Evolutionary conservation across 2,797 vertebrate genomes (phyloP).

Genomic region (Labroides dimidiatus): DNA sequence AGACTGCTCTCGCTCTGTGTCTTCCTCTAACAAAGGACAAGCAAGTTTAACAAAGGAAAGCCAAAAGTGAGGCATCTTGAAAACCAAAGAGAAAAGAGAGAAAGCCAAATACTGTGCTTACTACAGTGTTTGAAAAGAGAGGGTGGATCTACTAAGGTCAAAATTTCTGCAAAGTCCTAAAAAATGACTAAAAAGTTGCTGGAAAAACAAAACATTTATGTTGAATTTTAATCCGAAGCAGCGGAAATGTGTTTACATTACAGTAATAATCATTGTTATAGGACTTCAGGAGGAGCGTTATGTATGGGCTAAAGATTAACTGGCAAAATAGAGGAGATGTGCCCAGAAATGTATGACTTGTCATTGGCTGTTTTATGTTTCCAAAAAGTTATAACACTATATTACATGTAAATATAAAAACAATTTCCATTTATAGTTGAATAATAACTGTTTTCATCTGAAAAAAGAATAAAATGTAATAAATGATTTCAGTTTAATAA

Average conservation of each 20-base stretch:
- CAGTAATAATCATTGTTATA: neutral
- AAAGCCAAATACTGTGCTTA: neutral
- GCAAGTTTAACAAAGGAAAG: slow-evolving; percentile 32
- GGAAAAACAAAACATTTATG: neutral
- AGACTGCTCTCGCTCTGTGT: slow-evolving; percentile 34
- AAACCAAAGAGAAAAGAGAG: slow-evolving; percentile 10
- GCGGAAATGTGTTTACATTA: slow-evolving; percentile 19
- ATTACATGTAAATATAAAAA: neutral
- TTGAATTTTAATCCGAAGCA: neutral
- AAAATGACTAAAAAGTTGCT: neutral
- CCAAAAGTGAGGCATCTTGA: slow-evolving; percentile 1
- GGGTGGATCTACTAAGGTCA: neutral
- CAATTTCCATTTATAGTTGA: slow-evolving; percentile 1
- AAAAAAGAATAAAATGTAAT: neutral
- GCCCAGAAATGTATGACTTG: slow-evolving; percentile 14
- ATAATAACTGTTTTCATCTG: neutral
- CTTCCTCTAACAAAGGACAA: slow-evolving; percentile 57
- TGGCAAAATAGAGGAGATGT: neutral
- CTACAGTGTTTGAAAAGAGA: neutral
- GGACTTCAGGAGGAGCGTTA: neutral
- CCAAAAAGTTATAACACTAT: neutral
- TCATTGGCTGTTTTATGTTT: neutral
- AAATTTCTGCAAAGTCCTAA: slow-evolving; percentile 2
- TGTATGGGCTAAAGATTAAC: slow-evolving; percentile 1
- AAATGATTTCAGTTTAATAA: neutral